Conservation (phyloP, 64 coral and sea anemone species). For the Montipora efflorescens region DNA sequence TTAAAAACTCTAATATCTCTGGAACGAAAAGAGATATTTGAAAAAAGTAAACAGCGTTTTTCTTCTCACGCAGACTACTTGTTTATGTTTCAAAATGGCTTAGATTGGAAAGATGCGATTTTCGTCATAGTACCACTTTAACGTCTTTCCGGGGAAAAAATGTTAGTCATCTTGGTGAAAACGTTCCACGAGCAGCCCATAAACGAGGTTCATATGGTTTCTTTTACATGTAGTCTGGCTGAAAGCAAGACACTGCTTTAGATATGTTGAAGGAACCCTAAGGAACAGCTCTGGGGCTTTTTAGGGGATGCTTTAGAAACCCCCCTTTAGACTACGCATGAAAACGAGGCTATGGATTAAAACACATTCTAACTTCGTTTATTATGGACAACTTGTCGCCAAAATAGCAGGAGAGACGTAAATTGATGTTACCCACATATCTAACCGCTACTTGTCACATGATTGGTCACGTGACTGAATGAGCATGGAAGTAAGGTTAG, state of each 20-base stretch:
- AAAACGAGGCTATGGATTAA: conserved; percentile 72
- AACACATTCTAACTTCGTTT: conserved; percentile 37
- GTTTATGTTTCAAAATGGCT: too few relatives aligned
- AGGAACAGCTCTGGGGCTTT: conserved; percentile 22
- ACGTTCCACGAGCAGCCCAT: too few relatives aligned
- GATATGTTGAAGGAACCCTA: conserved; percentile 63
- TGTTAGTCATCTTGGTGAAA: too few relatives aligned
- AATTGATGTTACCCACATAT: conserved; percentile 13
- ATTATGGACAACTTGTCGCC: conserved; percentile 53
- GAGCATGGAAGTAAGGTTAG: too few relatives aligned
- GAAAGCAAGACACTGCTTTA: conserved; percentile 63
- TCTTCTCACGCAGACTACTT: too few relatives aligned
- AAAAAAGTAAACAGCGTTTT: too few relatives aligned
- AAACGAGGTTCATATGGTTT: too few relatives aligned
- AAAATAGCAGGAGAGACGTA: conserved; percentile 33
- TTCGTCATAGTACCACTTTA: too few relatives aligned
- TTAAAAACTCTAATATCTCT: too few relatives aligned
- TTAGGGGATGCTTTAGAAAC: conserved; percentile 29
- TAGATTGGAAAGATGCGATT: too few relatives aligned
- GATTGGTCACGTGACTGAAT: conserved; percentile 48
- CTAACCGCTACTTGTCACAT: conserved; percentile 32
- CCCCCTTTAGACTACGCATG: conserved; percentile 34
- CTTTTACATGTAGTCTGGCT: conserved; percentile 2
- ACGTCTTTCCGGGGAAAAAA: too few relatives aligned
- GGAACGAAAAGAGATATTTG: too few relatives aligned